phyloP scores from a whole-genome alignment of 2,797 vertebrate genomes.

The Lutjanus campechanus region DNA sequence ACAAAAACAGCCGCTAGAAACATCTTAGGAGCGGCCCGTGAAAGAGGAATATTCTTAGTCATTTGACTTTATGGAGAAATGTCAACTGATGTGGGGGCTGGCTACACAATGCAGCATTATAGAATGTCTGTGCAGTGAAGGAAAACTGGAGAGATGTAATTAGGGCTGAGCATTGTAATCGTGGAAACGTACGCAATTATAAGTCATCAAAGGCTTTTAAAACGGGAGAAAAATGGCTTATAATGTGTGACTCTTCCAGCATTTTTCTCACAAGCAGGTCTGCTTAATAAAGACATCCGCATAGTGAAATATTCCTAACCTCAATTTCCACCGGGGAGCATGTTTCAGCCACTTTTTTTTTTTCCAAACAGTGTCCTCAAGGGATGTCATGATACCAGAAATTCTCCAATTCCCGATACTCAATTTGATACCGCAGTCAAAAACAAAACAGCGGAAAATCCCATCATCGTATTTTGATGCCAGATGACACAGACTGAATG shows the following conservation, averaged over 20 bases:
- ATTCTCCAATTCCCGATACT: too few species aligned
- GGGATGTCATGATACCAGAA: too few species aligned
- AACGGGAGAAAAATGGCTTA: background rate
- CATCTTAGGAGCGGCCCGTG: slow-evolving; percentile 5
- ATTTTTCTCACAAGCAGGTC: background rate
- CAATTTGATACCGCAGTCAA: too few species aligned
- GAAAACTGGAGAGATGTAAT: slow-evolving; percentile 34
- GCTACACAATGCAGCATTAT: slow-evolving; percentile 25
- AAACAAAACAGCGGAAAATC: too few species aligned
- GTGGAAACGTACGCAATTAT: slow-evolving; percentile 26
- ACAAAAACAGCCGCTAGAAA: slow-evolving; percentile 16
- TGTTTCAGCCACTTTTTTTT: too few species aligned
- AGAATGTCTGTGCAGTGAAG: slow-evolving; percentile 29
- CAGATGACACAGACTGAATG: too few species aligned
- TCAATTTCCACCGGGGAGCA: too few species aligned
- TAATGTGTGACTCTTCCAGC: background rate
- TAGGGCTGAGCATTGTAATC: slow-evolving; percentile 21
- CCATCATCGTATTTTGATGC: too few species aligned
- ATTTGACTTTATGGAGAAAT: slow-evolving; percentile 27
- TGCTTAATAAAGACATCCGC: too few species aligned
- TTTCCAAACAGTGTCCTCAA: too few species aligned
- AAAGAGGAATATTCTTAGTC: slow-evolving; percentile 22
- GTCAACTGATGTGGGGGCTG: slow-evolving; percentile 23
- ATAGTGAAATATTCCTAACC: too few species aligned
- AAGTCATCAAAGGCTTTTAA: slow-evolving; percentile 46